phyloP scores from a whole-genome alignment of 2,113 vertebrate genomes.

The Ctenodactylus gundi region DNA sequence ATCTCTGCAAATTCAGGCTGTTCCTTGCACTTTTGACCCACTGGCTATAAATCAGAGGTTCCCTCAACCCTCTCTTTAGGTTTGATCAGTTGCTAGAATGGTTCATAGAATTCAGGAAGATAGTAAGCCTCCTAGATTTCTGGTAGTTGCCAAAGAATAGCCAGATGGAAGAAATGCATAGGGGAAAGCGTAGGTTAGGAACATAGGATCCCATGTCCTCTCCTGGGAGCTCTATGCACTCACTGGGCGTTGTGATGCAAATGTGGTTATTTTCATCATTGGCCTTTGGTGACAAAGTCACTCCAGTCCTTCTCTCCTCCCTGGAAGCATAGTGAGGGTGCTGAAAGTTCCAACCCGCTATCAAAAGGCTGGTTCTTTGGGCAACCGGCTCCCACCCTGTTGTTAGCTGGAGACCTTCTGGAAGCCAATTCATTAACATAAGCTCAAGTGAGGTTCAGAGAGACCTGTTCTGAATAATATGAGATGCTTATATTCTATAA shows the following conservation, averaged over 20 bases:
- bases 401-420: neutral
- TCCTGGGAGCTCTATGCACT: neutral
- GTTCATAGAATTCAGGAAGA: neutral
- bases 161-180: neutral
- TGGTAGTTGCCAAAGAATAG: neutral
- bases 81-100: neutral
- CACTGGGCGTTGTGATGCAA: too few species aligned
- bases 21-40: neutral
- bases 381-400: neutral
- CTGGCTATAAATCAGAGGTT: neutral
- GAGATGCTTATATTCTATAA: neutral
- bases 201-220: too few species aligned
- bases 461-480: neutral
- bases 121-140: neutral
- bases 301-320: neutral
- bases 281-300: neutral
- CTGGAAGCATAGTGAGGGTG: neutral
- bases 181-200: neutral
- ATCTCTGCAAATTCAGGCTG: neutral
- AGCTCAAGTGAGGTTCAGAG: neutral
- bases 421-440: neutral
- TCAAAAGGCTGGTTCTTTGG: neutral
- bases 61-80: neutral
- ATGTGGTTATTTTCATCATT: too few species aligned
- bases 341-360: neutral